Conservation (phyloP, 2,797 vertebrate genomes). For the Perodicticus potto region DNA sequence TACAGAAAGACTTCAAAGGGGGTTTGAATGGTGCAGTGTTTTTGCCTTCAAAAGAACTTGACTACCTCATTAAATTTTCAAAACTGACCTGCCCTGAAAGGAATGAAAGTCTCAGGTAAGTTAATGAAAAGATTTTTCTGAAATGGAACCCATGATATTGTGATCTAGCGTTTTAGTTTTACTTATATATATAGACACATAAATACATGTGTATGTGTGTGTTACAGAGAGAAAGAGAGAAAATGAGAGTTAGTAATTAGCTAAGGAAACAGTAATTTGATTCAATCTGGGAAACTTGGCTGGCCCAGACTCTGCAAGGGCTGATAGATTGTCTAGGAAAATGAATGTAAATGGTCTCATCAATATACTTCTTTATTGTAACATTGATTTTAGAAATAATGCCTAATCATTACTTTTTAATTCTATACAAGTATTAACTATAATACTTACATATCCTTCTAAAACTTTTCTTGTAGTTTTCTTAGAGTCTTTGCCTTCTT, state of each 20-base stretch:
- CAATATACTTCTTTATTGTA: constrained; percentile 24
- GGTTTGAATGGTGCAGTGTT: constrained; percentile 91
- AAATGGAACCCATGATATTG: not conserved
- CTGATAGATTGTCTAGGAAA: not conserved
- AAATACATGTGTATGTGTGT: not conserved
- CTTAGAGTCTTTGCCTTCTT: constrained; percentile 20
- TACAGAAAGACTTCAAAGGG: constrained; percentile 92
- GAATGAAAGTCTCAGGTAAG: constrained; percentile 91
- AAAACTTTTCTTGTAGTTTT: not conserved
- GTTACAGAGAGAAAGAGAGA: rapidly evolving
- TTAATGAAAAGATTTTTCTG: constrained; percentile 40
- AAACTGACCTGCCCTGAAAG: constrained; percentile 91
- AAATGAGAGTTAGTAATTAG: not conserved
- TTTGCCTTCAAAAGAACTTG: constrained; percentile 91
- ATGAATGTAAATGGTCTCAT: constrained; percentile 43
- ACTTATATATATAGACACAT: not conserved
- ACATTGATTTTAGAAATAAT: constrained; percentile 45
- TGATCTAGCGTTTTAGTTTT: not conserved
- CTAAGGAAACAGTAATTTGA: constrained; percentile 39
- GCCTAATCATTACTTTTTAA: constrained; percentile 41
- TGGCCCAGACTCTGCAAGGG: not conserved
- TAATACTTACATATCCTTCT: not conserved
- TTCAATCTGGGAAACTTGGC: not conserved
- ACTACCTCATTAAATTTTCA: constrained; percentile 93
- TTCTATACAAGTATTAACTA: not conserved